Evolutionary conservation across 2,113 vertebrate species (phyloP).

Genomic region (Chionodraco myersi): DNA sequence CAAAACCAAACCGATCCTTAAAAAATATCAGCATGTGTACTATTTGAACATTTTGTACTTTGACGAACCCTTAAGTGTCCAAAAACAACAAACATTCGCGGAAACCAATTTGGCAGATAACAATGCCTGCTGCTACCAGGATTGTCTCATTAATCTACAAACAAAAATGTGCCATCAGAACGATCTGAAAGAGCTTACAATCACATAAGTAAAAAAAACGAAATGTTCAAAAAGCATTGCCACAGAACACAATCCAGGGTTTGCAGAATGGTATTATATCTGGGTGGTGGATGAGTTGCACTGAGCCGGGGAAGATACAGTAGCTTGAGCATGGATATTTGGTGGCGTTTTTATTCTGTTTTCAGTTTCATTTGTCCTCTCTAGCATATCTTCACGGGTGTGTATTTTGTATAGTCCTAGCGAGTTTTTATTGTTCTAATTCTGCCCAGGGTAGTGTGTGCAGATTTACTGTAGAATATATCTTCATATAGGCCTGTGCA

Average conservation of each 20-base stretch:
- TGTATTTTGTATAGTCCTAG: constrained; percentile 14
- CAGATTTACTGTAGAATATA: constrained; percentile 46
- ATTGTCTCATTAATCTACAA: constrained; percentile 12
- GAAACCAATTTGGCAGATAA: not conserved
- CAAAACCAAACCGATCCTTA: not conserved
- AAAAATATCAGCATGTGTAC: not conserved
- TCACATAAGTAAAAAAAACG: constrained; percentile 8
- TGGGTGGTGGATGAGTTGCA: constrained; percentile 39
- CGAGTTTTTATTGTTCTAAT: constrained; percentile 43
- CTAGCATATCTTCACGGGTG: constrained; percentile 49
- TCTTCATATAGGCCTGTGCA: constrained; percentile 59
- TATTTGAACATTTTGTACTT: not conserved
- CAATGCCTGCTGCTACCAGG: not conserved
- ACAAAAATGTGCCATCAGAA: constrained; percentile 14
- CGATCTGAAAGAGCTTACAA: not conserved
- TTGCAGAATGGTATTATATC: constrained; percentile 42
- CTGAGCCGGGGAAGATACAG: constrained; percentile 42
- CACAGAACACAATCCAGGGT: constrained; percentile 31
- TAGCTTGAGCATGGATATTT: constrained; percentile 42
- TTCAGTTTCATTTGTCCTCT: constrained; percentile 58
- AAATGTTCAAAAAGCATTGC: constrained; percentile 1
- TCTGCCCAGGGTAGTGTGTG: constrained; percentile 16
- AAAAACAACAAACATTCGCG: not conserved
- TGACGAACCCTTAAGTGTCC: not conserved
- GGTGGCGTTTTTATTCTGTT: constrained; percentile 34